Evolutionary conservation across 2,797 vertebrate genomes (phyloP), one percentile per base, ranked within the genome.

Genomic region (Manis crassicaudata): DNA sequence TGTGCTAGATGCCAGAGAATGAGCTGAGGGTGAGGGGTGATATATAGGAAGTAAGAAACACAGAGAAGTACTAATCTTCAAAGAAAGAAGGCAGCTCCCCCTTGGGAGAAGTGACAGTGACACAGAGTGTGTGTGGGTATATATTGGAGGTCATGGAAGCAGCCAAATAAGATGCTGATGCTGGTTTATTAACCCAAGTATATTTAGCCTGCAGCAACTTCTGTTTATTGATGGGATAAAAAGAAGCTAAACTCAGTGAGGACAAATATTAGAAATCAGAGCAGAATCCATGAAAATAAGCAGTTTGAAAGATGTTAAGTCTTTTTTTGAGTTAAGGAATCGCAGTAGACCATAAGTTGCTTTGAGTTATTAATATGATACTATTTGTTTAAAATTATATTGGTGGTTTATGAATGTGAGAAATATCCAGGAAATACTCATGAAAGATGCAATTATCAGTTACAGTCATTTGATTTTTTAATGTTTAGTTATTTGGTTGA

Each of bases 341-440:
- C 63, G 29, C 13, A 13, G 68, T 73, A 35, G 56, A 87, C 62
- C 11, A 21, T 25, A 84, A 16, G 14, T 67, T 29, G 29, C 43
- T 84, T 6, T 77, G 37, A 68, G 40, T 65, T 88, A n/a, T 5
- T 84, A 75, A 91, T 25, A 60, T 12, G 60, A 52, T 65, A 17
- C 46, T 60, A 6, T 29, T 56, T 70, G 27, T 91, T 84, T 83
- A 90, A 88, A 84, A 83, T 63, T 21, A 87, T 29, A 58, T 4
- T 76, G 20, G 21, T 70, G 20, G 58, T 80, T 81, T 88, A 73
- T 80, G 58, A 79, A 27, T 72, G 14, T 92, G 25, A 62, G 20
- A 73, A 83, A 79, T 90, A 88, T 25, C 60, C n/a, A 62, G 54
- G 85, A 96, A 96, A 84, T 50, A 27, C 18, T 25, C 52, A 72